These are phyloP conservation scores for Elachura formosa DNA, from an alignment of 2,113 vertebrate species.

Conservation along the genomic window DNA sequence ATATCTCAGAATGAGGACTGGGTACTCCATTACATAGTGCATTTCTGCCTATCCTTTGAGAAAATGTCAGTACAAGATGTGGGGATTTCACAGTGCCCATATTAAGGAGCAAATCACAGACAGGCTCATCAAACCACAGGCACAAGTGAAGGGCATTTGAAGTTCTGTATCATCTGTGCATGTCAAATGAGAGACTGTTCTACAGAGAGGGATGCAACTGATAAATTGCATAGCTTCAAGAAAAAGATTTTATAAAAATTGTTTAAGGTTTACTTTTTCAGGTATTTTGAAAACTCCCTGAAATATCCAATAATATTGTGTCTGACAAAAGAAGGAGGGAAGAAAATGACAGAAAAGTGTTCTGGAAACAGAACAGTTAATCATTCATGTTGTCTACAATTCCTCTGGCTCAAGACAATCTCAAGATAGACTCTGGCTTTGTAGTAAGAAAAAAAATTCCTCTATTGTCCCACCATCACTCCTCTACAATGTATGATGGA, in stretches of 20 bases:
- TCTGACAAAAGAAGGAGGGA: background rate
- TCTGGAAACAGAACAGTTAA: background rate
- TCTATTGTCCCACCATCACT: background rate
- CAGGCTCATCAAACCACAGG: background rate
- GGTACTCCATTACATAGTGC: background rate
- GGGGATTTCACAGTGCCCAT: background rate
- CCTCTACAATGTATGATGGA: background rate
- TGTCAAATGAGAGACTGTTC: background rate
- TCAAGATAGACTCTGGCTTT: background rate
- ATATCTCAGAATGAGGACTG: background rate
- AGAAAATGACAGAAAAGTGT: background rate
- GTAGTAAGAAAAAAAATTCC: background rate
- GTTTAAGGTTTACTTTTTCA: background rate
- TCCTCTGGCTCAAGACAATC: background rate
- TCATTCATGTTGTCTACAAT: background rate
- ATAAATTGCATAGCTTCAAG: background rate
- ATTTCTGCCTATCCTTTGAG: background rate
- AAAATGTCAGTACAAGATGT: background rate
- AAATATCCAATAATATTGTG: background rate
- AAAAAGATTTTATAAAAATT: background rate
- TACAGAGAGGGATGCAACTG: background rate
- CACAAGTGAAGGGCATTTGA: background rate
- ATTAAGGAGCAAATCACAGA: background rate
- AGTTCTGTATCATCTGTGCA: background rate
- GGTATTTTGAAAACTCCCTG: background rate